Evolutionary conservation across 2,888 invertebrate species (phyloP), one percentile per base, ranked within the genome.

Genomic region (Tachina grossa): DNA sequence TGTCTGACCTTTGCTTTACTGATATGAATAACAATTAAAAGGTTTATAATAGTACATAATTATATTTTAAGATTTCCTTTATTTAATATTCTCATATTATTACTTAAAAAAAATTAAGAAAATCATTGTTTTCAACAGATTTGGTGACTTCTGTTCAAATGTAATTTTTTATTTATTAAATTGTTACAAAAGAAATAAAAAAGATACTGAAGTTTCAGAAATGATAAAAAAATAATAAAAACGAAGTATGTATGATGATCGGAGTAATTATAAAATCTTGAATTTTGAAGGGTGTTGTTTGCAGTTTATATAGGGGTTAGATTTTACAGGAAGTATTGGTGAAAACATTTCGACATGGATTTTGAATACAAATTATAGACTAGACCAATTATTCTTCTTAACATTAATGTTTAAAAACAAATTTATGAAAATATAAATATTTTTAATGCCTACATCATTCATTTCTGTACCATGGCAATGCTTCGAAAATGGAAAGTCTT

Each of bases 401-500:
- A 53, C 11, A 71, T 57, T 74, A 57, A 57, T 19, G 63, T 63
- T 80, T 43, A 59, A 68, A 57, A 71, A 71, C 53, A 84, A 66
- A 65, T 68, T 57, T 53, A 75, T 71, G 51, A 59, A 79, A 79
- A 63, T 61, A 61, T 41, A 66, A 45, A 59, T 57, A 75, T 10
- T 41, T 57, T 45, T 75, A n/a, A 45, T 13, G 39, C 11, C 68
- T 61, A 16, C 16, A 49, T 57, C 9, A 31, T 39, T 65, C 11
- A 43, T 51, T 68, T 31, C 68, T 77, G 31, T 51, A 57, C 53
- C 76, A 59, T 85, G 82, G 72, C 72, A 85, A 83, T 83, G 79
- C 66, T 76, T 83, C 65, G 71, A 76, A 85, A 83, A 59, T 85
- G 85, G 85, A 85, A 83, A 79, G 85, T 55, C 66, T 79, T 78